A percentile compares a stretch with the other conserved stretches of the same genome.
phyloP scores from a whole-genome alignment of 2,888 invertebrate genomes.

The Drosophila fulvimacula region DNA sequence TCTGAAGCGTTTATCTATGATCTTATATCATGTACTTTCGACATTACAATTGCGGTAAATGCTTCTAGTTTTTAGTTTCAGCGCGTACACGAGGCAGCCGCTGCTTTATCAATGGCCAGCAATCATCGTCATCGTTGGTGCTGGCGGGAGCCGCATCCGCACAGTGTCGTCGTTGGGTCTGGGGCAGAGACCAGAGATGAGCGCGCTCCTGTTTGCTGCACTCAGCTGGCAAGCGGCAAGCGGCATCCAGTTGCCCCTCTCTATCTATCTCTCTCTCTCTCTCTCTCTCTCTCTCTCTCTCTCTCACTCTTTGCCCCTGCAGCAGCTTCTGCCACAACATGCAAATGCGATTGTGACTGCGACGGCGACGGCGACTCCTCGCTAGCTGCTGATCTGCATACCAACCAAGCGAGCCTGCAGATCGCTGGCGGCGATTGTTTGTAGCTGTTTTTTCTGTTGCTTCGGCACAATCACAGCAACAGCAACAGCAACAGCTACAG shows the following conservation, averaged over 20 bases:
- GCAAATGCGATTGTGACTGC: conserved; percentile 60
- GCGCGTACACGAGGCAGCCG: conserved; percentile 82
- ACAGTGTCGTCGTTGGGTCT: conserved; percentile 76
- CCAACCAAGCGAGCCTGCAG: conserved; percentile 72
- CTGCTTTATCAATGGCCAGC: conserved; percentile 78
- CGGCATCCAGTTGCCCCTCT: conserved; percentile 20
- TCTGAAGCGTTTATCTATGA: conserved; percentile 83
- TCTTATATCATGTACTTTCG: conserved; percentile 85
- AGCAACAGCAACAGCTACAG: conserved; percentile 2
- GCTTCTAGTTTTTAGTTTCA: conserved; percentile 85
- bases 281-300: conserved; percentile 2
- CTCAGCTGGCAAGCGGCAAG: conserved; percentile 11
- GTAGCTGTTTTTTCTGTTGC: conserved; percentile 60
- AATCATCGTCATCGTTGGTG: conserved; percentile 68
- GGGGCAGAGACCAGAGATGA: conserved; percentile 41
- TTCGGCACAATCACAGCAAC: conserved; percentile 51
- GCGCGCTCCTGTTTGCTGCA: conserved; percentile 66
- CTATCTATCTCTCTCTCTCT: neutral
- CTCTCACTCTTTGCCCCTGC: conserved; percentile 3
- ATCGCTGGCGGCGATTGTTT: conserved; percentile 81
- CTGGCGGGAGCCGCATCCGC: conserved; percentile 44
- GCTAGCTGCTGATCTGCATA: conserved; percentile 75
- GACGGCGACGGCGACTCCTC: conserved; percentile 41
- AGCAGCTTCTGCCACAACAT: conserved; percentile 40
- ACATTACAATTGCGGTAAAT: conserved; percentile 85